Percentiles rank a stretch among this genome's conserved stretches.
These are phyloP conservation scores for Procavia capensis DNA, from an alignment of 2,113 vertebrate species.

Conservation along the genomic window DNA sequence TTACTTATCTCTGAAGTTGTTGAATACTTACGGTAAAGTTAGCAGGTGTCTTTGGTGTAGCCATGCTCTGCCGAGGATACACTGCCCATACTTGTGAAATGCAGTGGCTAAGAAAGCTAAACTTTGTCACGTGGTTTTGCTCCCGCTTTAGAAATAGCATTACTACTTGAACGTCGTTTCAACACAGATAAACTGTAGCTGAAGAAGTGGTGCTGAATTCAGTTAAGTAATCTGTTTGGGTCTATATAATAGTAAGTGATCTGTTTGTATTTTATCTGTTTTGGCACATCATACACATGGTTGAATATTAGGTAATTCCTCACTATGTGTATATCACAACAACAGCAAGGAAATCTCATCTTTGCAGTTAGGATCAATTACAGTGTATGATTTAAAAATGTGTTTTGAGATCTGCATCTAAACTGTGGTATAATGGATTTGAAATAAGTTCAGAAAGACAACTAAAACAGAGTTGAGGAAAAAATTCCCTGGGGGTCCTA, in stretches of 20 bases:
- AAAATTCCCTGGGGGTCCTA: neutral
- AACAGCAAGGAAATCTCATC: neutral
- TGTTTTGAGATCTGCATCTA: conserved; percentile 1
- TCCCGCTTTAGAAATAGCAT: neutral
- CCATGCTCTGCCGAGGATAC: fast-evolving
- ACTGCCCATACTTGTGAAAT: neutral
- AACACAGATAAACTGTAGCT: neutral
- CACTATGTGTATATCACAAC: neutral
- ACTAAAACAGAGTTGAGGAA: neutral
- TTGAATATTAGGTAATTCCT: neutral
- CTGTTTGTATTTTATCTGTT: neutral
- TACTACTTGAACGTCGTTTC: neutral
- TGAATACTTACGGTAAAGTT: neutral
- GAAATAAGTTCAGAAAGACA: neutral
- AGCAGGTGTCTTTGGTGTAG: neutral
- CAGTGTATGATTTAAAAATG: neutral
- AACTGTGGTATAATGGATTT: neutral
- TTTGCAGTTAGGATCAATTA: conserved; percentile 43
- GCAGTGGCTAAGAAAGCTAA: neutral
- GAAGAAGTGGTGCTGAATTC: neutral
- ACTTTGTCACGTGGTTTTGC: neutral
- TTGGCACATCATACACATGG: neutral
- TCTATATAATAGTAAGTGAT: neutral
- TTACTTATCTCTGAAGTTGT: neutral
- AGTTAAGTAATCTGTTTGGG: neutral